Percentiles rank a stretch among this genome's conserved stretches.
phyloP scores from a whole-genome alignment of 2,113 vertebrate genomes.

The Dinomys branickii region DNA sequence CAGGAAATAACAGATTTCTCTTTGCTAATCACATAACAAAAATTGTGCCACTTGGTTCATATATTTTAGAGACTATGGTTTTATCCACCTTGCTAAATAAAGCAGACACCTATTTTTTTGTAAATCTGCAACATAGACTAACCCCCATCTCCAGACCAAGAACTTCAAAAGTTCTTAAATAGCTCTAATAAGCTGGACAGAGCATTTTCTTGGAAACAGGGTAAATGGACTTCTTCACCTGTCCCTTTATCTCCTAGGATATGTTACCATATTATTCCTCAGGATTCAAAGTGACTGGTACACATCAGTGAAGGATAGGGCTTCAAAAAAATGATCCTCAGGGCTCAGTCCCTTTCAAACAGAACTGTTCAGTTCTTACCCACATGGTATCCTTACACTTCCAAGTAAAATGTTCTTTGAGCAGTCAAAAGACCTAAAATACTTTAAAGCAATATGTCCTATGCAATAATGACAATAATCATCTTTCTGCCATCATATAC shows the following conservation, averaged over 20 bases:
- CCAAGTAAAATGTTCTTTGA: not conserved
- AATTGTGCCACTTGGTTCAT: not conserved
- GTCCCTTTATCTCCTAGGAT: no score
- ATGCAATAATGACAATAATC: not conserved
- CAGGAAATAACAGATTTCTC: not conserved
- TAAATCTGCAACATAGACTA: not conserved
- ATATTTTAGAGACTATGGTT: not conserved
- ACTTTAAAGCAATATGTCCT: not conserved
- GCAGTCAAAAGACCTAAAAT: not conserved
- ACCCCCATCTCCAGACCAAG: not conserved
- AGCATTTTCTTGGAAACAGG: not conserved
- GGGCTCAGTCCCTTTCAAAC: not conserved
- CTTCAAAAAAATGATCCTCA: not conserved
- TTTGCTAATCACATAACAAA: not conserved
- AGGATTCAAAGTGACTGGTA: rapidly evolving
- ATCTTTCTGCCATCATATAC: not conserved
- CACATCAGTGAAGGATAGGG: no score
- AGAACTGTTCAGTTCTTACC: not conserved
- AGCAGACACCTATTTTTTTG: not conserved
- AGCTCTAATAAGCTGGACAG: not conserved
- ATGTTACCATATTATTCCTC: not conserved
- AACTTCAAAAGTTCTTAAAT: not conserved
- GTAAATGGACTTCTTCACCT: not conserved
- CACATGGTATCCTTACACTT: not conserved
- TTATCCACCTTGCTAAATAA: not conserved